phyloP scores from a whole-genome alignment of 2,888 invertebrate species.

The Calameuta pallipes region DNA sequence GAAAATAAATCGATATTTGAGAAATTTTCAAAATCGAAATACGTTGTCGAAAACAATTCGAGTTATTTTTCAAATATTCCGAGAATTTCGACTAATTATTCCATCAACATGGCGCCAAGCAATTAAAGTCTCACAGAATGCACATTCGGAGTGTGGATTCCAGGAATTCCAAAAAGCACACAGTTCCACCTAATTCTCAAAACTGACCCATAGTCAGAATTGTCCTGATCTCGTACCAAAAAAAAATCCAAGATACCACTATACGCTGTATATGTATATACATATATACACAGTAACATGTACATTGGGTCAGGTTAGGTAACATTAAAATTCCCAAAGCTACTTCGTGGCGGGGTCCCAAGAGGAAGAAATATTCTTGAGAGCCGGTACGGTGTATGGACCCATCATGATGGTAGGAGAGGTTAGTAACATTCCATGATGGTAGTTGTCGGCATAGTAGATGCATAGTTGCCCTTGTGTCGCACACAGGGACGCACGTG shows the following conservation, averaged over 20 bases:
- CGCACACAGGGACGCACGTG: not conserved
- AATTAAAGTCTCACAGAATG: not conserved
- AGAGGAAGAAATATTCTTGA: not conserved
- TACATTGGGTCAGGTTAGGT: not conserved
- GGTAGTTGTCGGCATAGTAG: not conserved
- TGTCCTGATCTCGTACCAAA: not conserved
- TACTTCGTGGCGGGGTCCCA: not conserved
- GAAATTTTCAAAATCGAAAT: too few relatives aligned
- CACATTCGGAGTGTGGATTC: not conserved
- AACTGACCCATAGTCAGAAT: not conserved
- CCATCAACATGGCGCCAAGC: not conserved
- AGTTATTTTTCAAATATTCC: not conserved
- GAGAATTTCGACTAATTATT: not conserved
- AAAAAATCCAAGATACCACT: not conserved
- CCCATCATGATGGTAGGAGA: not conserved
- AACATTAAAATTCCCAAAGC: not conserved
- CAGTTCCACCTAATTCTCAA: not conserved
- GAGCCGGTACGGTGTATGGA: not conserved
- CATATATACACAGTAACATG: not conserved
- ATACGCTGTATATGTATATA: not conserved
- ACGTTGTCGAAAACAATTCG: not conserved
- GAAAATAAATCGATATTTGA: not conserved
- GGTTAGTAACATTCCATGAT: not conserved
- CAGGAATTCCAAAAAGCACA: not conserved
- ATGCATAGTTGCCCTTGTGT: not conserved